Evolutionary conservation across 2,888 invertebrate genomes (phyloP).

Genomic region (Chamaedrilus cognettii): DNA sequence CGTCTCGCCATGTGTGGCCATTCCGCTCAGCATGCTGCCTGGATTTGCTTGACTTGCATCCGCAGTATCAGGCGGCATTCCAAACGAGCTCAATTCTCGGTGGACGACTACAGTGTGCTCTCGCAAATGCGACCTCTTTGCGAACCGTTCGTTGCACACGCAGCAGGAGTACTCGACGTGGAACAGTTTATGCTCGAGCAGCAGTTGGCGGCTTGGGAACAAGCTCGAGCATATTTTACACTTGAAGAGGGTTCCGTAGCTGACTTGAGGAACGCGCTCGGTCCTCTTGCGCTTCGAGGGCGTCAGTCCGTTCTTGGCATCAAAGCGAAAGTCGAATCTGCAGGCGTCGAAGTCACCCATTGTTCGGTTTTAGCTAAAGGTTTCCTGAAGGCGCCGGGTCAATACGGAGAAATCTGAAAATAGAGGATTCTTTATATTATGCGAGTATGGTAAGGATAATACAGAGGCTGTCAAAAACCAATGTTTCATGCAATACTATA

Average conservation of each 20-base stretch:
- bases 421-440: no score
- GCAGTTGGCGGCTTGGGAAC: conserved; percentile 31
- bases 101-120: not conserved
- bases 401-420: no score
- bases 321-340: conserved; percentile 40
- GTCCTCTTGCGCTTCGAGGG: conserved; percentile 33
- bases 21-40: no score
- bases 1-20: no score
- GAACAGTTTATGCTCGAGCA: conserved; percentile 32
- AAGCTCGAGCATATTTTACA: conserved; percentile 36
- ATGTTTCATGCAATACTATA: no score
- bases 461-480: no score
- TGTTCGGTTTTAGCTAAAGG: not conserved
- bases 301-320: conserved; percentile 38
- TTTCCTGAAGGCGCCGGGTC: no score
- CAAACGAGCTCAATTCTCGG: no score
- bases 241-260: conserved; percentile 38
- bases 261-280: conserved; percentile 11
- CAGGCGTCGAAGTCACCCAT: conserved; percentile 39
- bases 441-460: no score
- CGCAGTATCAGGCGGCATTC: no score
- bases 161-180: conserved; percentile 20
- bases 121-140: not conserved
- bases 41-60: no score
- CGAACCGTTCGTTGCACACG: conserved; percentile 22